Evolutionary conservation across 2,113 vertebrate genomes (phyloP).

Genomic region (Hippopotamus amphibius): DNA sequence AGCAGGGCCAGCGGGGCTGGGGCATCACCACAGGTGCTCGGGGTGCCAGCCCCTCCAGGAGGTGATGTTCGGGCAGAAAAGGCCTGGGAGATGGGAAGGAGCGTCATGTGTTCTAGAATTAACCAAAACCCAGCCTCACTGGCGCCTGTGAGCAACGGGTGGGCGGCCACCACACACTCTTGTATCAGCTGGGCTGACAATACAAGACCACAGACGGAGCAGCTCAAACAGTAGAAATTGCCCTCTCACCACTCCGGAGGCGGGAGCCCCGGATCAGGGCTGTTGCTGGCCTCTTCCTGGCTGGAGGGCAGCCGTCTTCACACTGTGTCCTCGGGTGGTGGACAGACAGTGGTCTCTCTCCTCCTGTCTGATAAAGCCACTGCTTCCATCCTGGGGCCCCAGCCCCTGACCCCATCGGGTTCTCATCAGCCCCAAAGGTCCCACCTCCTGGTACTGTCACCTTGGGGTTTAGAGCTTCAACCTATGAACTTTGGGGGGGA

Average conservation of each 20-base stretch:
- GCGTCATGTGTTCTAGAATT: neutral
- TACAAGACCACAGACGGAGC: accelerated
- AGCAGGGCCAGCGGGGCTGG: accelerated
- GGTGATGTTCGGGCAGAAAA: neutral
- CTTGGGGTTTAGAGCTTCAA: accelerated
- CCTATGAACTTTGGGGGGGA: neutral
- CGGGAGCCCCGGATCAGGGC: neutral
- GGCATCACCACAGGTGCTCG: accelerated
- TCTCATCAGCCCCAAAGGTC: too few species aligned
- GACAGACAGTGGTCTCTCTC: neutral
- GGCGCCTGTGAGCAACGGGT: neutral
- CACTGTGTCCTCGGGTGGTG: accelerated
- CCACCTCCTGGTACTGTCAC: neutral
- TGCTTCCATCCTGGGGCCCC: neutral
- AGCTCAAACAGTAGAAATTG: too few species aligned
- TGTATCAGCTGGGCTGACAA: too few species aligned
- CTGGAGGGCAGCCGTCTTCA: too few species aligned
- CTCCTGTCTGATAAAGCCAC: neutral
- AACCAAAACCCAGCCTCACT: too few species aligned
- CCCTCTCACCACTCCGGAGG: accelerated
- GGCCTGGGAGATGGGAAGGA: neutral
- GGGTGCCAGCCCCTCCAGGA: neutral
- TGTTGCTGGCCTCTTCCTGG: neutral
- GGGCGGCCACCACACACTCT: neutral
- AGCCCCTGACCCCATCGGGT: neutral